Base-by-base conservation (phyloP, 2,888 invertebrate genomes). In the Agrochola circellaris region DNA sequence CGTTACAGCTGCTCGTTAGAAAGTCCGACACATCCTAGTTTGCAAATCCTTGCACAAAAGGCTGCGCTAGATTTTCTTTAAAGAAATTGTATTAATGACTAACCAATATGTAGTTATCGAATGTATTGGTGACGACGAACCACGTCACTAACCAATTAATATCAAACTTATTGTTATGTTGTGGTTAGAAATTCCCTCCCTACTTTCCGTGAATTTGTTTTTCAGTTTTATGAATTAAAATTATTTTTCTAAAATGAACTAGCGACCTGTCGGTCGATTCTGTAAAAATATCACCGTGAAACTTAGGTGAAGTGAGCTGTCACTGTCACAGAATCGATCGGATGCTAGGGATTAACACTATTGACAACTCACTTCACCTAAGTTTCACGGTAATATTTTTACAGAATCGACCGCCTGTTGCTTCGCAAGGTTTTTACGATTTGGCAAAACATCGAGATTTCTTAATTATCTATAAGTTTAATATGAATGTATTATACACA, bases 1-100 rank as follows among this genome's bases (percentile, higher is more conserved):
- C 38, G 58, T 56, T 75, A 65, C 54, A 66, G 67, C 45, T 42
- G 42, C 45, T 34, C 68, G 34, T 68, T 86, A 76, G 73, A 83
- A 83, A 87, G 79, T 74, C 42, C 17, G 62, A 64, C 56, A 17
- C 20, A 86, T 77, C 65, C 73, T 87, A 67, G 73, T 79, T 87
- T 76, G 54, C 23, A n/a, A 76, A 83, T 74, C 51, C 60, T 67
- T 65, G 0, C 66, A 26, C 65, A 61, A 65, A 68, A 76, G 38
- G 13, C 60, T 73, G 71, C n/a, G 34, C 73, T 83, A 75, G 65
- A 73, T 75, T 78, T 71, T 56, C 54, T 45, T 38, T 42, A 56
- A 56, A 66, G 38, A 26, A 68, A 23, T 30, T 15, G 20, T 42
- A 42, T 67, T 26, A n/a, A 62, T 62, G 48, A 71, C 34, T 54